Evolutionary conservation across 2,888 invertebrate genomes (phyloP), one percentile per base, ranked within the genome.

Genomic region (Phasia obesa): DNA sequence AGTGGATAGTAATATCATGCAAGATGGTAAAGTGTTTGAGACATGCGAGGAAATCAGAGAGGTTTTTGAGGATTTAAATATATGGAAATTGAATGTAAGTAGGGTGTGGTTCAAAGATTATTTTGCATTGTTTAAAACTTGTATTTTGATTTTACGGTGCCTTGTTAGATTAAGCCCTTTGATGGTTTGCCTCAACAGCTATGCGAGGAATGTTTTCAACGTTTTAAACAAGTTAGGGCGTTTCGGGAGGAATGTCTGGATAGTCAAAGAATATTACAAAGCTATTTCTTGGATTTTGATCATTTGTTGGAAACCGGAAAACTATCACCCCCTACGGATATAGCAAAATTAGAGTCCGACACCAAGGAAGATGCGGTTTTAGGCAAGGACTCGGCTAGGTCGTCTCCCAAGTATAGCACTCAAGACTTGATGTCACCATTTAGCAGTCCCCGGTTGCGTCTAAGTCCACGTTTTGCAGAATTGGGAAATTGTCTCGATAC

Each of bases 111-210:
- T 11, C 9, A 23, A 1, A 23, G 2, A 47, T 17, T 17, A 15
- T 69, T 27, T 17, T 17, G 42, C 6, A 2, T 38, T 38, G 38
- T n/a, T 27, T 11, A 7, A n/a, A n/a, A n/a, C n/a, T n/a, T n/a
- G n/a, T n/a, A n/a, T 23, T 9, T 21, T 11, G 0, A 2, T 60
- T 80, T 51, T 62, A n/a, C 31, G 23, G 3, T 67, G 21, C 19
- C 15, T 23, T 31, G 15, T 62, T 75, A 87, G 87, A 86, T 87
- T 7, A 85, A 85, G 25, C 84, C 85, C 0, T 59, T 81, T 47
- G 87, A 87, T 84, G 87, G 86, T 0, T 70, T 87, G 47, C 87
- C 87, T 6, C 87, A 87, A 65, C 87, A 86, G 75, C 82, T 87
- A 55, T 87, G 87, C 64, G 84, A 78, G 19, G 86, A 87, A 42